Percentiles rank a stretch among this genome's conserved stretches.
These are phyloP conservation scores for Schlechtendalia chinensis DNA, from an alignment of 1,140 invertebrate species.

Conservation along the genomic window DNA sequence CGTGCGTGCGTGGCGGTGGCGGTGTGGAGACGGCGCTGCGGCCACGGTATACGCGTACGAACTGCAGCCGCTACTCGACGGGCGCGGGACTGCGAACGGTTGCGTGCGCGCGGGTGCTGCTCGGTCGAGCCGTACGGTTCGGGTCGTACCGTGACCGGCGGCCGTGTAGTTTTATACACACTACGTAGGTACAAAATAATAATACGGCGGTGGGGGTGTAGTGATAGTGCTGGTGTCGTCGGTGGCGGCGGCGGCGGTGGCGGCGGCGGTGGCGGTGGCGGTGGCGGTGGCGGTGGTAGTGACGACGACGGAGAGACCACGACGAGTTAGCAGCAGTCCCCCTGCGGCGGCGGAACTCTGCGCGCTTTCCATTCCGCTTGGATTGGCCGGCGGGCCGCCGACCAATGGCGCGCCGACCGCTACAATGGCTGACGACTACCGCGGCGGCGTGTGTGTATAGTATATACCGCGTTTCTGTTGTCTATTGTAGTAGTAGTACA, in stretches of 20 bases:
- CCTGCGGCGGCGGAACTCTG: neutral
- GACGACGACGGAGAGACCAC: neutral
- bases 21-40: neutral
- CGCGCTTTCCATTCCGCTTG: constrained; percentile 37
- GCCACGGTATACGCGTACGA: neutral
- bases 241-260: too few relatives aligned
- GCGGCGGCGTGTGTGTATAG: neutral
- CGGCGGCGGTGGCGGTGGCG: neutral
- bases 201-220: too few relatives aligned
- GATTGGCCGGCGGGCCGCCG: constrained; percentile 38
- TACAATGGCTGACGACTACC: constrained; percentile 39
- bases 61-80: neutral
- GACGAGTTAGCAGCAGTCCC: neutral
- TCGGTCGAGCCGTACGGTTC: neutral
- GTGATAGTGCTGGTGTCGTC: too few relatives aligned
- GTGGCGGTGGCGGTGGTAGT: neutral
- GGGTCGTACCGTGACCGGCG: neutral
- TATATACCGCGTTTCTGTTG: neutral
- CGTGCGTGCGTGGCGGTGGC: neutral
- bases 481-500: too few relatives aligned
- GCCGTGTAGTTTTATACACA: too few relatives aligned
- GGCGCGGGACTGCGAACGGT: neutral
- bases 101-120: neutral
- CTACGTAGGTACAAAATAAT: too few relatives aligned
- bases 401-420: constrained; percentile 37